phyloP scores from a whole-genome alignment of 2,113 vertebrate species.

The Anguilla japonica region DNA sequence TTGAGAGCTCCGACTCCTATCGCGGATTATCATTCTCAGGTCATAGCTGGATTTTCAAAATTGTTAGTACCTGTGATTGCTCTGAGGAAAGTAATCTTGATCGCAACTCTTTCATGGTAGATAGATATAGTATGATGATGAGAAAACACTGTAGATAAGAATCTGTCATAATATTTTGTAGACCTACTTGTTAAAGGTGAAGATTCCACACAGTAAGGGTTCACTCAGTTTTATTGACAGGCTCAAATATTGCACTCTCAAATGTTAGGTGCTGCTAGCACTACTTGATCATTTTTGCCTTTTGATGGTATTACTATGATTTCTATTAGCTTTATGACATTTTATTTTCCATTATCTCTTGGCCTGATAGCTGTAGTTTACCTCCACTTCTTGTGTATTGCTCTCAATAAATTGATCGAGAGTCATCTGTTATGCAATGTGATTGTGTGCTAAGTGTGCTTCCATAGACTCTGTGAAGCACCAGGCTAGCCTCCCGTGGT shows the following conservation, averaged over 20 bases:
- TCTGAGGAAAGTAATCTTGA: no score
- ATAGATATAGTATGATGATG: no score
- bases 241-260: no score
- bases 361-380: neutral
- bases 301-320: neutral
- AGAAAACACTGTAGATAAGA: no score
- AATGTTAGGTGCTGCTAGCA: no score
- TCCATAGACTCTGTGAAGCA: slow-evolving; percentile 28
- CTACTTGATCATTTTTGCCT: neutral
- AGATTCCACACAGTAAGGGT: neutral
- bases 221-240: neutral
- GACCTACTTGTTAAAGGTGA: no score
- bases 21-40: no score
- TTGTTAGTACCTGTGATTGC: no score
- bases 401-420: slow-evolving; percentile 34
- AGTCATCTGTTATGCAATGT: slow-evolving; percentile 30
- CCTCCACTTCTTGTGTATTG: slow-evolving; percentile 21
- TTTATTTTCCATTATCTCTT: slow-evolving; percentile 21
- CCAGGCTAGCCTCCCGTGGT: slow-evolving; percentile 28
- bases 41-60: no score
- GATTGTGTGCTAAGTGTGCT: slow-evolving; percentile 31
- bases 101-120: no score
- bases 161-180: no score
- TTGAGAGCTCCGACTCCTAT: no score
- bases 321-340: slow-evolving; percentile 8